Evolutionary conservation across 2,113 vertebrate genomes (phyloP).

Genomic region (Phyllostomus discolor): DNA sequence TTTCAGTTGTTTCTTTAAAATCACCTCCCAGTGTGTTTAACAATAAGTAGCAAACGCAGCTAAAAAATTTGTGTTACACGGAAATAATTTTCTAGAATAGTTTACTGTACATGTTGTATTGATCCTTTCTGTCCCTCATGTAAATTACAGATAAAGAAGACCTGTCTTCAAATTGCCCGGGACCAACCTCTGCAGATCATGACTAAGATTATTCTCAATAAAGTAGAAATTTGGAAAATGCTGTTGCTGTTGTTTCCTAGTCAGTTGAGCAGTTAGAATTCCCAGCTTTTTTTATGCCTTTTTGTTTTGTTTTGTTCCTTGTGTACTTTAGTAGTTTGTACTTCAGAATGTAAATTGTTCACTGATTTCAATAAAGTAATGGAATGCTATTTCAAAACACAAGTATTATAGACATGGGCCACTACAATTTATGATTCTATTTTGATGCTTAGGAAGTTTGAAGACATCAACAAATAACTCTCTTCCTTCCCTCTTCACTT

Average conservation of each 20-base stretch:
- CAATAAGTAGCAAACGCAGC: neutral
- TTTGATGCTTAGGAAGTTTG: neutral
- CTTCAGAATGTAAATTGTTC: neutral
- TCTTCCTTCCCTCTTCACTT: neutral
- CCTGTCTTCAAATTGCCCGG: conserved; percentile 90
- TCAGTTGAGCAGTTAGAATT: neutral
- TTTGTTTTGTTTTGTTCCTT: conserved; percentile 9
- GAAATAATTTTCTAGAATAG: neutral
- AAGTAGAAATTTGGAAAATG: conserved; percentile 52
- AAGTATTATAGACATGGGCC: neutral
- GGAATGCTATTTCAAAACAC: neutral
- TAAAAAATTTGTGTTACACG: neutral
- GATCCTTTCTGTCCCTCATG: conserved; percentile 35
- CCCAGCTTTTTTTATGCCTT: neutral
- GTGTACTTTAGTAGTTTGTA: neutral
- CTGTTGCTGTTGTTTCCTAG: accelerated
- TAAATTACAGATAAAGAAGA: conserved; percentile 88
- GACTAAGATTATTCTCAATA: conserved; percentile 76
- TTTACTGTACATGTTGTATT: neutral
- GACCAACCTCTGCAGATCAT: conserved; percentile 90
- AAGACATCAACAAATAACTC: neutral
- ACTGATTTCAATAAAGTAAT: neutral
- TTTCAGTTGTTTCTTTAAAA: neutral
- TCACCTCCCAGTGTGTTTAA: neutral
- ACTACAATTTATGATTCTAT: neutral